These are phyloP conservation scores for Tupaia chinensis DNA, from an alignment of 2,113 vertebrate species.

Conservation along the genomic window DNA sequence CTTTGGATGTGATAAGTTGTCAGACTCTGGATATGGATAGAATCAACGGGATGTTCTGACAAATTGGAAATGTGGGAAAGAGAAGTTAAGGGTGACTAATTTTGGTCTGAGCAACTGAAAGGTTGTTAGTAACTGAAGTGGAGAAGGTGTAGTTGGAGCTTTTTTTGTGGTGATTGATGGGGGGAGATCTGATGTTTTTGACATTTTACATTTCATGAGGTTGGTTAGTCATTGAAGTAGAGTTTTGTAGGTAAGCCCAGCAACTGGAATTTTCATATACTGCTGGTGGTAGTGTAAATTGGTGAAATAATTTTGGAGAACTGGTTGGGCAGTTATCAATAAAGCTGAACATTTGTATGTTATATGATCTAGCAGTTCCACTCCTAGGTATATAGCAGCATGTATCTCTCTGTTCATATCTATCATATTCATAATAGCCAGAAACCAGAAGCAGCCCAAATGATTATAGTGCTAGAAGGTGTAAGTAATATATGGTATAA, in stretches of 20 bases:
- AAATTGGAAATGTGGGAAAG: not conserved
- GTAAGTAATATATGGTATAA: not conserved
- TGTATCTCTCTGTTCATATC: slow-evolving; percentile 1
- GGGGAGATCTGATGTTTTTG: not conserved
- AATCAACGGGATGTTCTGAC: not conserved
- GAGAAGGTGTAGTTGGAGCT: not conserved
- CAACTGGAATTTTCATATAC: not conserved
- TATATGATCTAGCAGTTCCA: not conserved
- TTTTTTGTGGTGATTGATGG: not conserved
- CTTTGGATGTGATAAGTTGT: slow-evolving; percentile 23
- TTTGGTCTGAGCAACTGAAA: not conserved
- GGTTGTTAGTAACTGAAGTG: not conserved
- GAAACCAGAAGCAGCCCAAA: not conserved
- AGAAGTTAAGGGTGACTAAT: not conserved
- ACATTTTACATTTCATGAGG: not conserved
- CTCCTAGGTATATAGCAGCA: not conserved
- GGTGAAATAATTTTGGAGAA: not conserved
- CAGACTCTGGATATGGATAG: not conserved
- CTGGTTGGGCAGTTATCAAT: not conserved
- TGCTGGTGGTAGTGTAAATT: not conserved
- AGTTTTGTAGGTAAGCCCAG: not conserved
- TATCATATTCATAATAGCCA: not conserved
- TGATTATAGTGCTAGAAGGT: not conserved
- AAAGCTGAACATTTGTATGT: not conserved
- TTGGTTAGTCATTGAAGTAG: not conserved